These are phyloP conservation scores for Dreissena polymorpha DNA, from an alignment of 1,140 invertebrate genomes.

Conservation along the genomic window DNA sequence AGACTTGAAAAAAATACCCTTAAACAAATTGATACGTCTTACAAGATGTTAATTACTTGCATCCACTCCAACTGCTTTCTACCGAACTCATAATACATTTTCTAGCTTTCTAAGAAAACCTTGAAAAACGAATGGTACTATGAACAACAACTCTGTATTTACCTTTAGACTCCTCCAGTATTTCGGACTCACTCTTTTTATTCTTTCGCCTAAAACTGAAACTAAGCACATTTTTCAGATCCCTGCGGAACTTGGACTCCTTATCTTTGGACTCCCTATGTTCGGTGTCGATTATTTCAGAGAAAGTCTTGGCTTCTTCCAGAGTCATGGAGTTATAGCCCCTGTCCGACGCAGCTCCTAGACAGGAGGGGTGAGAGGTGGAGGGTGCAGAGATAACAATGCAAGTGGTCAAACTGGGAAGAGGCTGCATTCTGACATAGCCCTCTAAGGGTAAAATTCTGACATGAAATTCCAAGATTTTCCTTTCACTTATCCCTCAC, in stretches of 20 bases:
- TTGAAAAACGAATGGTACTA: no score
- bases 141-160: background rate
- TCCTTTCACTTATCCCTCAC: no score
- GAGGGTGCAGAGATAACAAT: conserved; percentile 70
- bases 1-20: no score
- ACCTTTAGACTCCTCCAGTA: conserved; percentile 39
- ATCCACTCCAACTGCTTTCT: no score
- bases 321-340: conserved; percentile 82
- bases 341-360: conserved; percentile 77
- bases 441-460: no score
- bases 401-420: conserved; percentile 1
- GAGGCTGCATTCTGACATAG: no score
- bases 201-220: conserved; percentile 64
- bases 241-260: conserved; percentile 55
- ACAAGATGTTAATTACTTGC: no score
- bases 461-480: no score
- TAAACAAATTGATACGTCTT: no score
- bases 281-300: conserved; percentile 54
- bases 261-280: conserved; percentile 21
- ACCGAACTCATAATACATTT: no score
- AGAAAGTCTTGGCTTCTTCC: conserved; percentile 74
- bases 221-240: conserved; percentile 61
- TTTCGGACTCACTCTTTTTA: conserved; percentile 55
- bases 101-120: no score
- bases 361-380: conserved; percentile 65